Evolutionary conservation across 2,888 invertebrate species (phyloP).

Genomic region (Agrotis exclamationis): DNA sequence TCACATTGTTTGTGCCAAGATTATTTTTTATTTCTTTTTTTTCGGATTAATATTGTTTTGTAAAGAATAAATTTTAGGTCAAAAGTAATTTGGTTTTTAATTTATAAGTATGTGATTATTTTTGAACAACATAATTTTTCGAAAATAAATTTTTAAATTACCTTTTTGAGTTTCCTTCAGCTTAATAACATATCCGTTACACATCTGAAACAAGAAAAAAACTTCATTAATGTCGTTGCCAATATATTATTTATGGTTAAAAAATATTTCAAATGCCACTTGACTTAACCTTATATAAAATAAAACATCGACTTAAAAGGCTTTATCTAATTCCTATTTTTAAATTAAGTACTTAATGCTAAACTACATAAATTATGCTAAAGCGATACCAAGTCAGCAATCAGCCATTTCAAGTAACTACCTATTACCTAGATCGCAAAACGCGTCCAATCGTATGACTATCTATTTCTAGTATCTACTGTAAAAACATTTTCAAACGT

Average conservation of each 20-base stretch:
- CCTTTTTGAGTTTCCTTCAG: constrained; percentile 20
- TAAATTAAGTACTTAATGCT: constrained; percentile 28
- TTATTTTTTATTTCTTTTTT: not conserved
- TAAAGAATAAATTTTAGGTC: constrained; percentile 7
- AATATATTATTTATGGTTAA: not conserved
- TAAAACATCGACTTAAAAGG: constrained; percentile 24
- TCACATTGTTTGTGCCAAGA: not conserved
- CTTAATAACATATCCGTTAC: constrained; percentile 2
- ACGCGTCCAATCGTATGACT: constrained; percentile 31
- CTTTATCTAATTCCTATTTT: constrained; percentile 34
- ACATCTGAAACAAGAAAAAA: constrained; percentile 51
- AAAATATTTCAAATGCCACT: constrained; percentile 9
- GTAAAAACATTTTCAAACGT: constrained; percentile 14
- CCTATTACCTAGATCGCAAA: constrained; percentile 24
- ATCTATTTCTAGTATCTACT: constrained; percentile 17
- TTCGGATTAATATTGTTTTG: not conserved
- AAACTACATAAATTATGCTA: constrained; percentile 40
- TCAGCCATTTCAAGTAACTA: constrained; percentile 22
- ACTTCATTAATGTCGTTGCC: constrained; percentile 26
- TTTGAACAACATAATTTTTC: too few relatives aligned
- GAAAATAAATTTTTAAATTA: constrained; percentile 13
- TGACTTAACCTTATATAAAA: constrained; percentile 9
- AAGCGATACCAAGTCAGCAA: constrained; percentile 28
- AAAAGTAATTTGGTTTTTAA: constrained; percentile 14
- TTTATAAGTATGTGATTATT: too few relatives aligned